Base-by-base conservation (phyloP, 2,888 invertebrate species). In the Glaucopsyche alexis region DNA sequence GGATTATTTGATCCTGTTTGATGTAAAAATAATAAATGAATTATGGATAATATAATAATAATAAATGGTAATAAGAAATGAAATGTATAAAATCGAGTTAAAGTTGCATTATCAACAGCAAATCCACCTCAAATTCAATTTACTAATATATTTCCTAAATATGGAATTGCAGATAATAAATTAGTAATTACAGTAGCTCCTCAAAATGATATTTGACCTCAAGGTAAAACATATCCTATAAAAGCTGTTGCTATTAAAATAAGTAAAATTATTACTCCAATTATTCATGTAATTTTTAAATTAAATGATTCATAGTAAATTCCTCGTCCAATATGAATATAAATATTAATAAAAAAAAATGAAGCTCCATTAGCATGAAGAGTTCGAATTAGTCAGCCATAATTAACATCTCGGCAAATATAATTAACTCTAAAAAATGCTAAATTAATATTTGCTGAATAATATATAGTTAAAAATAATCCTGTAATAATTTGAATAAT, bases 171-270 rank as follows among this genome's bases (percentile, higher is more conserved):
- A 0, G 96, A 96, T 76, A 96, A 75, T 80, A 96, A 80, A 82
- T 96, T 96, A 49, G 95, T 96, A 94, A 96, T 96, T n/a, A 96
- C 96, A 55, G 96, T 96, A 0, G 96, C 96, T 1, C 96, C 96
- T 94, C 96, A 96, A 85, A 95, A 96, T 1, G 96, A 96, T 94
- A 96, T 96, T 95, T 96, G 96, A 8, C 96, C 96, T 88, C 96
- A 96, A 0, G 96, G 96, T 81, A 96, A 77, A 0, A 96, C 95
- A 91, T 97, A 97, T 0, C 96, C 96, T 93, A 96, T 89, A 85
- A 97, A 97, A 38, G 96, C 96, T 70, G 96, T 95, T 82, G 88
- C 94, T 94, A 96, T 96, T 77, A 94, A 86, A 84, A 95, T 72
- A 80, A 96, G 94, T 87, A 96, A 85, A 84, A 96, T 94, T 75